phyloP scores from a whole-genome alignment of 1,140 invertebrate species.

The Trichogramma pretiosum region DNA sequence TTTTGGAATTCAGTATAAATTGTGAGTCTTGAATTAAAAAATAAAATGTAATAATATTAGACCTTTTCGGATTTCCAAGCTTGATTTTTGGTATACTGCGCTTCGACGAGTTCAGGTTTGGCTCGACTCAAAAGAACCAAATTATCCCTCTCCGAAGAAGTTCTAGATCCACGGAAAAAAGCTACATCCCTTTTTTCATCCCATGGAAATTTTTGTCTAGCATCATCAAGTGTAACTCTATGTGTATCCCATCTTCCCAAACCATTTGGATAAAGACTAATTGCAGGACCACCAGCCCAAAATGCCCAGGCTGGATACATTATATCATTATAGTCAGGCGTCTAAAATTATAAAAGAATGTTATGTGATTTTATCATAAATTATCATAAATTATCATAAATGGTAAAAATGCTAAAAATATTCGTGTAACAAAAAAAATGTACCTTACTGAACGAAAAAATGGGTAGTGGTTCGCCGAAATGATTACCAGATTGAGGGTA shows the following conservation, averaged over 20 bases:
- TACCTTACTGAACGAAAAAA: conserved; percentile 94
- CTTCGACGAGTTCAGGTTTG: conserved; percentile 74
- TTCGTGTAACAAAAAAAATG: not conserved
- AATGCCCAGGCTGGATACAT: conserved; percentile 97
- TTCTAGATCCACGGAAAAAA: conserved; percentile 92
- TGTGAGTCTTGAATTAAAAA: not conserved
- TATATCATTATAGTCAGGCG: conserved; percentile 77
- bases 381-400: too few relatives aligned
- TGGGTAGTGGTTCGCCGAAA: conserved; percentile 58
- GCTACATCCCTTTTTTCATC: conserved; percentile 62
- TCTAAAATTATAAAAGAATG: conserved; percentile 39
- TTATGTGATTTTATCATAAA: too few relatives aligned
- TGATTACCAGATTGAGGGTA: conserved; percentile 75
- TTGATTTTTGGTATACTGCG: conserved; percentile 95
- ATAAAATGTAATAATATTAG: conserved; percentile 22
- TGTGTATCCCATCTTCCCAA: conserved; percentile 87
- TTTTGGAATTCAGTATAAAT: too few relatives aligned
- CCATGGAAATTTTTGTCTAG: conserved; percentile 64
- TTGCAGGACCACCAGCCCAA: conserved; percentile 95
- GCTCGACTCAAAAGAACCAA: conserved; percentile 78
- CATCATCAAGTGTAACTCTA: conserved; percentile 59
- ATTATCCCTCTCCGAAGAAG: conserved; percentile 80
- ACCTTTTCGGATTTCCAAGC: conserved; percentile 90
- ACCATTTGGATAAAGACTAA: conserved; percentile 83
- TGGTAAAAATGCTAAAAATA: conserved; percentile 5